Evolutionary conservation across 2,888 invertebrate species (phyloP).

Genomic region (Dascillus cervinus): DNA sequence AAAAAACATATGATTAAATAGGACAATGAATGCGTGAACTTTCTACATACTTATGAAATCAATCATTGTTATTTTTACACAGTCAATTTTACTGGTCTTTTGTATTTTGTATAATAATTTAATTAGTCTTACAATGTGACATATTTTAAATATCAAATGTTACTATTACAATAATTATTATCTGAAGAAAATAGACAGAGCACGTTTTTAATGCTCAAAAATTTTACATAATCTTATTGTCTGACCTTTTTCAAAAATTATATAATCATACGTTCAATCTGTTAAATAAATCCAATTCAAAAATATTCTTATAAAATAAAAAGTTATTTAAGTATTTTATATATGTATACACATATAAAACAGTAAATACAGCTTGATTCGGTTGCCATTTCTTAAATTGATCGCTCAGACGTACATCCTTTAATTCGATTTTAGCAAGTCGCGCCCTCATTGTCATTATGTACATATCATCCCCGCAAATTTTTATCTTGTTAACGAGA

Average conservation of each 20-base stretch:
- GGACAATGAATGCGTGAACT: conserved; percentile 40
- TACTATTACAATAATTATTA: conserved; percentile 10
- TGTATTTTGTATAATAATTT: conserved; percentile 21
- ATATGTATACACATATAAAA: conserved; percentile 18
- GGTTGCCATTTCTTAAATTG: no score
- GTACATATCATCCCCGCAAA: no score
- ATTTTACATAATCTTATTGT: conserved; percentile 32
- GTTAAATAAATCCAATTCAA: conserved; percentile 37
- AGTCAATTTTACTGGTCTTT: conserved; percentile 39
- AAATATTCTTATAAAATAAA: no score
- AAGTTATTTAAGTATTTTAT: no score
- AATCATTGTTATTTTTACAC: conserved; percentile 33
- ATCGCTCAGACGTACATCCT: no score
- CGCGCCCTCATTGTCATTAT: no score
- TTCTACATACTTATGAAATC: conserved; percentile 20
- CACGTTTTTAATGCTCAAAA: conserved; percentile 33
- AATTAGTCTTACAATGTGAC: conserved; percentile 10
- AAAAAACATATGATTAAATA: conserved; percentile 42
- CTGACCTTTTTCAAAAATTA: conserved; percentile 24
- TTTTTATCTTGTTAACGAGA: no score
- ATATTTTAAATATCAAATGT: conserved; percentile 12
- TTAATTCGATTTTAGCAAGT: no score
- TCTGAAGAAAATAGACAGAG: conserved; percentile 20
- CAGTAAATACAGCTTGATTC: conserved; percentile 3
- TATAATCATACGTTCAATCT: conserved; percentile 16